Evolutionary conservation across 30 jellyfish, hydroid and myxozoan genomes (phyloP).

Genomic region (Clytia hemisphaerica): DNA sequence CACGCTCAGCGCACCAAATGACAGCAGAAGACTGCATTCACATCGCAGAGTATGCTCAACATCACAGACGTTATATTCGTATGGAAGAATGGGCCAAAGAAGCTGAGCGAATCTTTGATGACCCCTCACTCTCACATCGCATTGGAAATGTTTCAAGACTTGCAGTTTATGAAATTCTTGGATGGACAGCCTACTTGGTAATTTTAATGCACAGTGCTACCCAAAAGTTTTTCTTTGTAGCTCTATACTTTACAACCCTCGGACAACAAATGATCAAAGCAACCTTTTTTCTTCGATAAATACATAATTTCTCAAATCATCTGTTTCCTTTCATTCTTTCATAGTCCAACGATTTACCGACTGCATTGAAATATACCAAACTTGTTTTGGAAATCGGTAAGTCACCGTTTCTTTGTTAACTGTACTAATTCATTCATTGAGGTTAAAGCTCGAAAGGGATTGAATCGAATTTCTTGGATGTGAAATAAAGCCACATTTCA

Average conservation of each 20-base stretch:
- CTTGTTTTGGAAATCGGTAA: slow-evolving; percentile 47
- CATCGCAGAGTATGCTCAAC: slow-evolving; percentile 64
- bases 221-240: not conserved
- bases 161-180: slow-evolving; percentile 55
- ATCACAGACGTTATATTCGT: slow-evolving; percentile 41
- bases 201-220: not conserved
- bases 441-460: too few species aligned
- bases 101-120: slow-evolving; percentile 55
- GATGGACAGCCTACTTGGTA: slow-evolving; percentile 85
- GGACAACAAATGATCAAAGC: too few species aligned
- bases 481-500: too few species aligned
- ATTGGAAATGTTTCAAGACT: slow-evolving; percentile 55
- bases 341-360: slow-evolving; percentile 44
- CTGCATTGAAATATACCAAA: slow-evolving; percentile 46
- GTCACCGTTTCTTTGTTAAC: not conserved
- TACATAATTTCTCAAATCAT: too few species aligned
- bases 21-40: slow-evolving; percentile 85
- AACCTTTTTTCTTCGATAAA: too few species aligned
- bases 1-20: slow-evolving; percentile 51
- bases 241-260: too few species aligned
- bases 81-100: slow-evolving; percentile 78
- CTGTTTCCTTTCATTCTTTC: not conserved
- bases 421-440: too few species aligned
- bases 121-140: slow-evolving; percentile 25
- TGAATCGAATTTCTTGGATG: too few species aligned